Percentiles rank a stretch among this genome's conserved stretches.
These are phyloP conservation scores for Saccopteryx bilineata DNA, from an alignment of 2,113 vertebrate species.

Conservation along the genomic window DNA sequence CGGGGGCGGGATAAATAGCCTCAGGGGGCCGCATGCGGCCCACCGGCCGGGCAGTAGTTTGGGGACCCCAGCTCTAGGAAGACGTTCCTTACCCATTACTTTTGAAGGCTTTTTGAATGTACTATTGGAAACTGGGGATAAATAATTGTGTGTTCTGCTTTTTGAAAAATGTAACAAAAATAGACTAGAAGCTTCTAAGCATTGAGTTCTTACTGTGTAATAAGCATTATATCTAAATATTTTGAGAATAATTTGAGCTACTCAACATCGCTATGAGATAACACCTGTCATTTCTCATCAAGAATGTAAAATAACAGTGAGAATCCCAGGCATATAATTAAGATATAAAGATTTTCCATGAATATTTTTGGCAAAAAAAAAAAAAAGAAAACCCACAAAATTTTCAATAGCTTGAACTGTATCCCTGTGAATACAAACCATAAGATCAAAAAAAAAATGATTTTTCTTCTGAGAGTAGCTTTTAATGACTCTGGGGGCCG, in stretches of 20 bases:
- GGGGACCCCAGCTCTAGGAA: background rate
- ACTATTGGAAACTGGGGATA: background rate
- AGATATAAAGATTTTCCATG: background rate
- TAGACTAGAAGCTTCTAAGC: background rate
- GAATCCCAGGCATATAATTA: background rate
- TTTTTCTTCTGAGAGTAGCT: constrained; percentile 81
- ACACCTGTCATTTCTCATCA: background rate
- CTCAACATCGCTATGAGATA: background rate
- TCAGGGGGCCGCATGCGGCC: too few species aligned
- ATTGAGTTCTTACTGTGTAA: background rate
- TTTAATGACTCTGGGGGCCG: constrained; percentile 83
- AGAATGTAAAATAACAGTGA: background rate
- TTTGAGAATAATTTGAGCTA: background rate
- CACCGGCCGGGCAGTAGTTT: too few species aligned
- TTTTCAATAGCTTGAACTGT: background rate
- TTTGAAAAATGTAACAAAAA: background rate
- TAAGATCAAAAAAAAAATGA: constrained; percentile 76
- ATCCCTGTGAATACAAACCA: constrained; percentile 63
- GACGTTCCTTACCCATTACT: background rate
- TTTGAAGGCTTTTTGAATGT: background rate
- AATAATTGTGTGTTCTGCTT: background rate
- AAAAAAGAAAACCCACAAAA: background rate
- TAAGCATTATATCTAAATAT: background rate
- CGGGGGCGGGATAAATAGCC: too few species aligned
- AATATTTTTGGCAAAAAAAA: background rate